Evolutionary conservation across 2,113 vertebrate species (phyloP).

Genomic region (Zosterops hypoxanthus): DNA sequence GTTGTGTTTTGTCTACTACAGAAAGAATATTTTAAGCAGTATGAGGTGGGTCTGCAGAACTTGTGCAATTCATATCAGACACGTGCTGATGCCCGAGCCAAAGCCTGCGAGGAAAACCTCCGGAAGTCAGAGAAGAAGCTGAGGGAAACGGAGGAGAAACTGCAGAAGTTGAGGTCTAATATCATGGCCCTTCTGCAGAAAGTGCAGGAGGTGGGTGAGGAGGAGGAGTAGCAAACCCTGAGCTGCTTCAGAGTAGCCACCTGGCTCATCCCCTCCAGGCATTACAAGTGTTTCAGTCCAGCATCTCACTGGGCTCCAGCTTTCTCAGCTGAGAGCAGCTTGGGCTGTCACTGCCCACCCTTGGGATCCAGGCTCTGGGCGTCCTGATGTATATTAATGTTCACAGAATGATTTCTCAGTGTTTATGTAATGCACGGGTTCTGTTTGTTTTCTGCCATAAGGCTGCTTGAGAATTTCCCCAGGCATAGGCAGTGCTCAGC

Average conservation of each 20-base stretch:
- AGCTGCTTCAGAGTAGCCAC: background rate
- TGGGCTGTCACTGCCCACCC: background rate
- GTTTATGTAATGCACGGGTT: background rate
- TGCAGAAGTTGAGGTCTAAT: constrained; percentile 94
- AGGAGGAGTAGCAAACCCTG: background rate
- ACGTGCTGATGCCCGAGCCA: constrained; percentile 88
- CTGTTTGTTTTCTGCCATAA: background rate
- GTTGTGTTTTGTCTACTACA: constrained; percentile 44
- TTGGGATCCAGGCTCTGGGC: background rate
- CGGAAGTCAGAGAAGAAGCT: constrained; percentile 83
- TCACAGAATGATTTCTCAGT: background rate
- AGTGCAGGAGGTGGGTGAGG: constrained; percentile 91
- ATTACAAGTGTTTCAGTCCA: background rate
- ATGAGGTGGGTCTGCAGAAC: constrained; percentile 93
- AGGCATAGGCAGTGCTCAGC: background rate
- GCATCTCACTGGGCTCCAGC: background rate
- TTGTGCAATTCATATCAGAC: constrained; percentile 95
- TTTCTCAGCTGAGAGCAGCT: background rate
- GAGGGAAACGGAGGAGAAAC: constrained; percentile 90
- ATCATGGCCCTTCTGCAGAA: constrained; percentile 96
- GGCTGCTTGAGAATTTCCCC: background rate
- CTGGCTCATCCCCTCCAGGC: background rate
- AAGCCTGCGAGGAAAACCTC: constrained; percentile 90
- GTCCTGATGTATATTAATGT: background rate
- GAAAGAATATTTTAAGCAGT: constrained; percentile 98